These are phyloP conservation scores for Ornithoptera priamus DNA, from an alignment of 2,888 invertebrate species.

Conservation along the genomic window DNA sequence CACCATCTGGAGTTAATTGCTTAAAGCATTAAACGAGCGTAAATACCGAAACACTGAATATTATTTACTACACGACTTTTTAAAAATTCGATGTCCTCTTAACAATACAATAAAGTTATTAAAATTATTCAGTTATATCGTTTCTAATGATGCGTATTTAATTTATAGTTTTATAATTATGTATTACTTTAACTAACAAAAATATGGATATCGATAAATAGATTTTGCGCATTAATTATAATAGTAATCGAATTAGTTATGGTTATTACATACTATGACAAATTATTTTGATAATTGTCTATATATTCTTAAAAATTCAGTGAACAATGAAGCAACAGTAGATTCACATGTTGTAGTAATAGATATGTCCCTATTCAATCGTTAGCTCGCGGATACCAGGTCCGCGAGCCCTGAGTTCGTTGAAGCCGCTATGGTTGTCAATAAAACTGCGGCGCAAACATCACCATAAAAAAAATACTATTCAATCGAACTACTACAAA, in stretches of 20 bases:
- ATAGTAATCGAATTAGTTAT: constrained; percentile 21
- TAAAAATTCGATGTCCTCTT: neutral
- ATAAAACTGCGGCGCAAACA: too few species aligned
- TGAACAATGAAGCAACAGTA: too few species aligned
- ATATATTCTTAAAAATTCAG: neutral
- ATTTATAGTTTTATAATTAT: neutral
- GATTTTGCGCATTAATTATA: constrained; percentile 16
- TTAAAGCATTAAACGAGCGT: constrained; percentile 14
- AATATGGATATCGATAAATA: constrained; percentile 16
- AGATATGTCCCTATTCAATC: neutral
- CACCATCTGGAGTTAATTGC: constrained; percentile 11
- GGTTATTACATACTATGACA: constrained; percentile 12
- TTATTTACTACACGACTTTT: neutral
- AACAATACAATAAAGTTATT: neutral
- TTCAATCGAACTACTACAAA: too few species aligned
- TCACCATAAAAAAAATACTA: too few species aligned
- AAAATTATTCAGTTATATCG: neutral
- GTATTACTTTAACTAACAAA: constrained; percentile 1
- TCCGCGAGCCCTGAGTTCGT: too few species aligned
- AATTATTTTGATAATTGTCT: neutral
- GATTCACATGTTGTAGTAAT: neutral
- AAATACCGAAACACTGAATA: neutral
- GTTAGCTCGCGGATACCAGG: too few species aligned
- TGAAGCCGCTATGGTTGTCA: too few species aligned
- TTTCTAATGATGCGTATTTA: neutral